phyloP scores from a whole-genome alignment of 2,888 invertebrate genomes.

The Xiphydria camelus region DNA sequence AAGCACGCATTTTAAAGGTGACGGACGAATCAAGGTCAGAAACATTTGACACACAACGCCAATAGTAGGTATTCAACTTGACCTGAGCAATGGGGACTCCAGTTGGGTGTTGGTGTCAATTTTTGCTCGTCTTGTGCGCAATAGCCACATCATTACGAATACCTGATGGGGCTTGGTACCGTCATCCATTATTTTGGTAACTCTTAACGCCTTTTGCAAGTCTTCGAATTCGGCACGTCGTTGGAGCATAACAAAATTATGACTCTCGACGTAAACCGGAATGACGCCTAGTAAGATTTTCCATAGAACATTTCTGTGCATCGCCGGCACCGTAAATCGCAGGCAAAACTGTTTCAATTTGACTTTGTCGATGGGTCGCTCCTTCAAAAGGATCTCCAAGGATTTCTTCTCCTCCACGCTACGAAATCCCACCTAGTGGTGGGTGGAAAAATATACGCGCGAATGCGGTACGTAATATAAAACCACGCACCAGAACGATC shows the following conservation, averaged over 20 bases:
- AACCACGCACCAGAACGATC: no score
- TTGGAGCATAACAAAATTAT: slow-evolving; percentile 75
- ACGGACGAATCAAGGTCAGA: no score
- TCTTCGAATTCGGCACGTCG: slow-evolving; percentile 76
- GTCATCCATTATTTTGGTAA: slow-evolving; percentile 68
- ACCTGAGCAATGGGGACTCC: slow-evolving; percentile 49
- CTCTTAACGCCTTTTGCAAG: slow-evolving; percentile 69
- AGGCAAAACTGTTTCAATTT: slow-evolving; percentile 85
- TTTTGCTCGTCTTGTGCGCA: slow-evolving; percentile 72
- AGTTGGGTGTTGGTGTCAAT: slow-evolving; percentile 49
- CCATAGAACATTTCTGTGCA: slow-evolving; percentile 82
- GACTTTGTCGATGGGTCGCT: slow-evolving; percentile 76
- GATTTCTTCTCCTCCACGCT: slow-evolving; percentile 91
- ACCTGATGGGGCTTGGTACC: slow-evolving; percentile 69
- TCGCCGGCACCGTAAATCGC: slow-evolving; percentile 80
- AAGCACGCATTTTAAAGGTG: no score
- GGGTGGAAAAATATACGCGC: neutral
- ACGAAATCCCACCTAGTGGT: slow-evolving; percentile 73
- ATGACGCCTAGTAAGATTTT: slow-evolving; percentile 81
- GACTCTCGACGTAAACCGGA: slow-evolving; percentile 76
- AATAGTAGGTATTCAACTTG: no score
- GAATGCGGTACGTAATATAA: no score
- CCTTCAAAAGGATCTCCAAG: slow-evolving; percentile 83
- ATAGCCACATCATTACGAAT: slow-evolving; percentile 79
- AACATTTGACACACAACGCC: no score